Percentiles rank a stretch among this genome's conserved stretches.
Evolutionary conservation across 2,888 invertebrate species (phyloP).

Genomic region (Trimorus sp.): DNA sequence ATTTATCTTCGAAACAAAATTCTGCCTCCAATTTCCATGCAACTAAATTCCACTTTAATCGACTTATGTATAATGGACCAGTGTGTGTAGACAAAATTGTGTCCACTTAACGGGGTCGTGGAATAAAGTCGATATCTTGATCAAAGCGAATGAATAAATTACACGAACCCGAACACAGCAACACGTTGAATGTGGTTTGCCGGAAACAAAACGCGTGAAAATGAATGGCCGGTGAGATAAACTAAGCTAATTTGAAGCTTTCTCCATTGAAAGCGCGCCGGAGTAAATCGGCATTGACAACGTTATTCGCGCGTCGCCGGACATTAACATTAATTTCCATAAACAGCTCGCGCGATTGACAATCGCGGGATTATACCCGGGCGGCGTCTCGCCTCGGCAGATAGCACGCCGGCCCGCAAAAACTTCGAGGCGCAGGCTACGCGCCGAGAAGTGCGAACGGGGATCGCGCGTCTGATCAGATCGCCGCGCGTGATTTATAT

Average conservation of each 20-base stretch:
- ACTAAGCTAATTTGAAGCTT: conserved; percentile 34
- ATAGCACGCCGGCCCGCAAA: conserved; percentile 28
- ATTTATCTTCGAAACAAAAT: too few species aligned
- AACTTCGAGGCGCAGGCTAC: conserved; percentile 32
- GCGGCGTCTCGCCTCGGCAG: conserved; percentile 6
- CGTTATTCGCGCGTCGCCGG: conserved; percentile 41
- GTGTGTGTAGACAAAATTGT: too few species aligned
- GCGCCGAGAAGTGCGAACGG: conserved; percentile 49
- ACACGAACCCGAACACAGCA: conserved; percentile 1
- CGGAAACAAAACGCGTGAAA: conserved; percentile 44
- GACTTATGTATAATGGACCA: too few species aligned
- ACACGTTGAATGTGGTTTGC: conserved; percentile 32
- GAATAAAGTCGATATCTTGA: background rate
- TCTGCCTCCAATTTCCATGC: too few species aligned
- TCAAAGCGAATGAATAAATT: conserved; percentile 21
- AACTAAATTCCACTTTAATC: too few species aligned
- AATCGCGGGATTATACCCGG: conserved; percentile 49
- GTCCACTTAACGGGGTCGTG: too few species aligned
- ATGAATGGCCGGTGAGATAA: conserved; percentile 38
- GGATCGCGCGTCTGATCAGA: conserved; percentile 56
- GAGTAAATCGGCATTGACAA: conserved; percentile 52
- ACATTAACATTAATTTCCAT: conserved; percentile 61
- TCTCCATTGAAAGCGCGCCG: conserved; percentile 44
- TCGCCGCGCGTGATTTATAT: conserved; percentile 63
- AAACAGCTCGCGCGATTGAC: conserved; percentile 53